Conservation (phyloP, 1,140 invertebrate genomes). For the Pseudomyrmex sp. region DNA sequence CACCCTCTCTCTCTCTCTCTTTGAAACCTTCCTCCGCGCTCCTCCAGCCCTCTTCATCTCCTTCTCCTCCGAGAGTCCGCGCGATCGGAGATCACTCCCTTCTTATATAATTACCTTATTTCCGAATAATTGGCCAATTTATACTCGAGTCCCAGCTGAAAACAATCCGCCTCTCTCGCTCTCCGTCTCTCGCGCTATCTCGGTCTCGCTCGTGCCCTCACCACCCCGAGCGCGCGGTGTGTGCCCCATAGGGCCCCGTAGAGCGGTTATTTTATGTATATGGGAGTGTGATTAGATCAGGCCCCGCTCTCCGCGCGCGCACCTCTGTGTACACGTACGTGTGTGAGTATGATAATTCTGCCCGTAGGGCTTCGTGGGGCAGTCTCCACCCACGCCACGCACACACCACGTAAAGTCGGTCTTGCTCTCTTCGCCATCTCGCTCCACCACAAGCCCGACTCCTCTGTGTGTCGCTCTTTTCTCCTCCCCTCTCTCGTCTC, state of each 20-base stretch:
- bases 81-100: conserved; percentile 83
- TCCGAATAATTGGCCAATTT: conserved; percentile 86
- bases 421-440: conserved; percentile 52
- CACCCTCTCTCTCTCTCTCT: conserved; percentile 57
- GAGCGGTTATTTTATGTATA: conserved; percentile 85
- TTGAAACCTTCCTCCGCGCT: conserved; percentile 37
- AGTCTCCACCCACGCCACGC: conserved; percentile 83
- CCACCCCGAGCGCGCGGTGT: conserved; percentile 72
- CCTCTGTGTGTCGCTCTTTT: conserved; percentile 5
- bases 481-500: conserved; percentile 2
- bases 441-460: no score
- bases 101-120: conserved; percentile 86
- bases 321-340: conserved; percentile 43
- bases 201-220: conserved; percentile 67
- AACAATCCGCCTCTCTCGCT: conserved; percentile 82
- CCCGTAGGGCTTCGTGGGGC: conserved; percentile 82
- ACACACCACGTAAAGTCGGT: conserved; percentile 73
- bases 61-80: conserved; percentile 69
- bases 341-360: conserved; percentile 85
- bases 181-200: conserved; percentile 53
- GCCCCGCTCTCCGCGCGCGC: conserved; percentile 59
- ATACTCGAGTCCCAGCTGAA: conserved; percentile 85
- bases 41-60: conserved; percentile 49
- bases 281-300: conserved; percentile 85
- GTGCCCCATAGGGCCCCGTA: conserved; percentile 83